A percentile compares a stretch with the other conserved stretches of the same genome.
Evolutionary conservation across 2,888 invertebrate species (phyloP).

Genomic region (Phorcus lineatus): DNA sequence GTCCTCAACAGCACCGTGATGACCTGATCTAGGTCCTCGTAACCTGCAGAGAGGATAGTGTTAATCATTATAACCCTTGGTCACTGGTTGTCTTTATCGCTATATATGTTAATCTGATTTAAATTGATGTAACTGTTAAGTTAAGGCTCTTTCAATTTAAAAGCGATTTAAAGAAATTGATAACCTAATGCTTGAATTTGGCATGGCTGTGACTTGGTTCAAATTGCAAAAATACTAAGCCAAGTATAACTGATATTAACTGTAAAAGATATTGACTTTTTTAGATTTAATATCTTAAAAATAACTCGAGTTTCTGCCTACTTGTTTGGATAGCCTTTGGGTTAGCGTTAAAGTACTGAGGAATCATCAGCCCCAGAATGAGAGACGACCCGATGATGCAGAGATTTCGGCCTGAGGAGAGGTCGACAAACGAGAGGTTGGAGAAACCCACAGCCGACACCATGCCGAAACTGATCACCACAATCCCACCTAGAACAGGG

Average conservation of each 20-base stretch:
- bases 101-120: too few species aligned
- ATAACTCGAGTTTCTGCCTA: conserved; percentile 25
- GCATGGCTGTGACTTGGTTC: too few species aligned
- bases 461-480: conserved; percentile 73
- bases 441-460: conserved; percentile 70
- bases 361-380: conserved; percentile 85
- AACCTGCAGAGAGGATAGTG: conserved; percentile 52
- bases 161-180: too few species aligned
- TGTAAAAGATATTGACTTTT: too few species aligned
- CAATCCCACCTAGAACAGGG: conserved; percentile 76
- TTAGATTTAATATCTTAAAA: too few species aligned
- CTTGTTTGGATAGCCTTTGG: conserved; percentile 63
- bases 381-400: conserved; percentile 90
- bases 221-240: too few species aligned
- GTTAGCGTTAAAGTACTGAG: conserved; percentile 56
- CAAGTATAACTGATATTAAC: too few species aligned
- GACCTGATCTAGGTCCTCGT: conserved; percentile 58
- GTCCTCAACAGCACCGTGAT: conserved; percentile 69
- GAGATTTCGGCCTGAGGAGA: conserved; percentile 89
- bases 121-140: too few species aligned
- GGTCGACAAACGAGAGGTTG: conserved; percentile 79
- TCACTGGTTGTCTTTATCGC: too few species aligned
- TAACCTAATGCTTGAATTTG: too few species aligned
- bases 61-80: neutral
- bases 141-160: too few species aligned